A percentile compares a stretch with the other conserved stretches of the same genome.
phyloP scores from a whole-genome alignment of 1,140 invertebrate genomes.

The Parapsyche elsis region DNA sequence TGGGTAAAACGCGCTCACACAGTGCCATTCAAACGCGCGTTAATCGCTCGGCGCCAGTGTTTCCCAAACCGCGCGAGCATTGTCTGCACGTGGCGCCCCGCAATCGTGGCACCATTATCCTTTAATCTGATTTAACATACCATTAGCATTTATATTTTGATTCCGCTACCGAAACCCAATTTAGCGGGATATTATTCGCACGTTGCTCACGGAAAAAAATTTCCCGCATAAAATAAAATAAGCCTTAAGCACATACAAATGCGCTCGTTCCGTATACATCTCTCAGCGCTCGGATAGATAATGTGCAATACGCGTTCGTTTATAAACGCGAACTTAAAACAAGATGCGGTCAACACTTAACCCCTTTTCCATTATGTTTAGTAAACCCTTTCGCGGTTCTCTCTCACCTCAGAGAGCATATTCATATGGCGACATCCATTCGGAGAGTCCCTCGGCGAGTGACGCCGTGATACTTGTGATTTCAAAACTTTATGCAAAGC shows the following conservation, averaged over 20 bases:
- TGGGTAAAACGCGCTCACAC: not conserved
- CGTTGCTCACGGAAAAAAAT: slow-evolving; percentile 1
- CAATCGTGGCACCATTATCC: slow-evolving; percentile 29
- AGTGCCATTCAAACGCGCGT: slow-evolving; percentile 18
- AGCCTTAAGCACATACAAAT: no score
- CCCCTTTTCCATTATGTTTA: no score
- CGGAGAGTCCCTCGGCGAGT: not conserved
- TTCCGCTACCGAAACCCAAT: not conserved
- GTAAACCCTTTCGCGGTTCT: not conserved
- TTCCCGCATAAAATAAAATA: not conserved
- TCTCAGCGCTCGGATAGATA: not conserved
- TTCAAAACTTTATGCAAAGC: slow-evolving; percentile 37
- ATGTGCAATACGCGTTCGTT: not conserved
- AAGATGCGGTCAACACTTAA: no score
- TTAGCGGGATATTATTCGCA: slow-evolving; percentile 20
- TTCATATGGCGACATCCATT: not conserved
- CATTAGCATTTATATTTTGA: slow-evolving; percentile 32
- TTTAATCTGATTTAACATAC: slow-evolving; percentile 34
- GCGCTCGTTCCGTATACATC: not conserved
- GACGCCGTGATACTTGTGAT: slow-evolving; percentile 6
- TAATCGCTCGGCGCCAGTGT: slow-evolving; percentile 3
- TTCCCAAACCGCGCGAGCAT: slow-evolving; percentile 18
- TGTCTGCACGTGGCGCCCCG: slow-evolving; percentile 24
- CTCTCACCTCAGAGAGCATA: not conserved
- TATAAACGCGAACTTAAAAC: no score